Evolutionary conservation across 2,797 vertebrate genomes (phyloP), one percentile per base, ranked within the genome.

Genomic region (Darevskia mixta): DNA sequence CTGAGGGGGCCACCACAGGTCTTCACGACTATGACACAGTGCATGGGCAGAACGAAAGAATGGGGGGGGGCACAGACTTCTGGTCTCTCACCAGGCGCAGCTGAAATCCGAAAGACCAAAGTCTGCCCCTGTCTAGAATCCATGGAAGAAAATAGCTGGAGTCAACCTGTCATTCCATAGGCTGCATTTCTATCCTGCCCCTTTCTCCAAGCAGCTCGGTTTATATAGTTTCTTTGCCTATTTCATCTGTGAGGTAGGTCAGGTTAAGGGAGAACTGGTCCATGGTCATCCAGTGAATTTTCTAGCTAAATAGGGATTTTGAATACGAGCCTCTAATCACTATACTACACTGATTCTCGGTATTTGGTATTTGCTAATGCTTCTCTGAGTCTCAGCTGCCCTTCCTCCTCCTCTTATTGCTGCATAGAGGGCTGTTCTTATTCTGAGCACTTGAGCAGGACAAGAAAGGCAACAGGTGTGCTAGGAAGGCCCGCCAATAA

Each of bases 401-500:
- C 25, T 73, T 38, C 58, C 38, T 27, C 25, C 17, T 29, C 41
- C 8, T 69, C 32, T 71, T 35, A 76, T 32, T 23, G 32, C 25
- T 89, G 17, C 41, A 55, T 3, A 80, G 45, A 79, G 25, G 35
- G 5, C 23, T 85, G 82, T 55, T 79, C 76, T 88, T 64, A 73
- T 73, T 88, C 82, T 84, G 67, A 29, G 75, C n/a, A 55, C 55
- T 32, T 49, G 18, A 72, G 27, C 35, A 32, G 64, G 25, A 79
- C 49, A 78, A 73, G 76, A 64, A 72, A 23, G 43, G 29, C 41
- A 73, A 66, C 67, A 81, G 77, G 82, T 72, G 38, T 49, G 20
- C 77, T 67, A 32, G 25, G 41, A 80, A 81, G 77, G 55, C 11
- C 17, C 49, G 27, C 43, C 55, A 86, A 75, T 81, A 85, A 88